phyloP scores from a whole-genome alignment of 2,888 invertebrate genomes.

The Cyrtodaria siliqua region DNA sequence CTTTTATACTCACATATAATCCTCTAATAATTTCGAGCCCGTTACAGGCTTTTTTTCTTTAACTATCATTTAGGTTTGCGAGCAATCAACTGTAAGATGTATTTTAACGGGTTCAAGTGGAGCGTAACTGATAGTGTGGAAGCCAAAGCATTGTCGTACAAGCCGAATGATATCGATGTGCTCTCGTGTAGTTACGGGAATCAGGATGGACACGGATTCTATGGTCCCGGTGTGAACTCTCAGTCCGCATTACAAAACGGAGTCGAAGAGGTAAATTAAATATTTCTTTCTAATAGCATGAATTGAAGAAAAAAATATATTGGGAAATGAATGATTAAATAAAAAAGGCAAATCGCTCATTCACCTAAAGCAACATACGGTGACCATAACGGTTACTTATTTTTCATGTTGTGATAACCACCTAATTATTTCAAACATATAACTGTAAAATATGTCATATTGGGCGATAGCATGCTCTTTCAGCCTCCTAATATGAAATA shows the following conservation, averaged over 20 bases:
- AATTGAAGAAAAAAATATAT: no score
- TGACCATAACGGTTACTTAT: background rate
- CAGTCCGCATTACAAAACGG: slow-evolving; percentile 4
- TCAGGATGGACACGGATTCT: slow-evolving; percentile 4
- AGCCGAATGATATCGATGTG: background rate
- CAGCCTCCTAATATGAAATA: no score
- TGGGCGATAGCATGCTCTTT: background rate
- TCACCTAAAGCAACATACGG: no score
- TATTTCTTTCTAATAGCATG: no score
- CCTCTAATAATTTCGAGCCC: no score
- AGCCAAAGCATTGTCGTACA: slow-evolving; percentile 2
- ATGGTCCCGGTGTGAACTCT: background rate
- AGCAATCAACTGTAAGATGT: background rate
- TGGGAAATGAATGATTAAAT: no score
- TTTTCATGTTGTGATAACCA: background rate
- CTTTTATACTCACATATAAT: no score
- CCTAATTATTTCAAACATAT: no score
- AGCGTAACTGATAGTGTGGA: background rate
- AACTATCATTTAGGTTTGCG: slow-evolving; percentile 1
- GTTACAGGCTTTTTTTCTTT: no score
- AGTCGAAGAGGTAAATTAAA: slow-evolving; percentile 8
- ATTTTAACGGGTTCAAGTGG: no score
- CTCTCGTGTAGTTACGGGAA: slow-evolving; percentile 15
- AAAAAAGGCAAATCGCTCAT: no score
- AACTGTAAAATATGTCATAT: background rate